Percentiles rank a stretch among this genome's conserved stretches.
These are phyloP conservation scores for Intellagama lesueurii DNA, from an alignment of 2,797 vertebrate genomes.

Conservation along the genomic window DNA sequence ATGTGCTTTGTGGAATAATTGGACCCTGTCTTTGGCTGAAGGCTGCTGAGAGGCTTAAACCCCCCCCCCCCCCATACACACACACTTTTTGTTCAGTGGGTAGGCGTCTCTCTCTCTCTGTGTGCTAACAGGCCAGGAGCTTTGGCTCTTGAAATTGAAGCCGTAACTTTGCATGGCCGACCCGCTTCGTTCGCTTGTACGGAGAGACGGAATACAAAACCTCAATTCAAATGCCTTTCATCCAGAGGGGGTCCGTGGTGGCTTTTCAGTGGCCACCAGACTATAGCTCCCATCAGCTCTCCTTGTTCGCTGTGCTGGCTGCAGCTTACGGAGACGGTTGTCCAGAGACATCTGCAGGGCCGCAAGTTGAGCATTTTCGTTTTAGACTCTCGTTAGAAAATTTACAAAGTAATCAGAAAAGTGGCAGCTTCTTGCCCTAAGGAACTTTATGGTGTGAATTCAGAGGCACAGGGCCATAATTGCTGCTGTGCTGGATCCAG, in stretches of 20 bases:
- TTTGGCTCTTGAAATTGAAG: conserved; percentile 19
- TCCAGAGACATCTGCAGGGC: no score
- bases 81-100: no score
- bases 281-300: no score
- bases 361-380: no score
- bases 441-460: no score
- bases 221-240: conserved; percentile 15
- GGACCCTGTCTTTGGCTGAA: conserved; percentile 44
- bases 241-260: no score
- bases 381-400: neutral
- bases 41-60: conserved; percentile 6
- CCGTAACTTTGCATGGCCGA: neutral
- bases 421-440: no score
- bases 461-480: neutral
- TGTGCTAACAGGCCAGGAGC: no score
- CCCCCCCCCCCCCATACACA: neutral
- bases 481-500: neutral
- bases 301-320: no score
- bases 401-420: neutral
- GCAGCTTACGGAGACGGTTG: no score
- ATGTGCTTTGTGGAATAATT: conserved; percentile 51
- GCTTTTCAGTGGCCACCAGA: no score
- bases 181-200: neutral
- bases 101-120: no score
- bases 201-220: conserved; percentile 2